Percentiles rank a stretch among this genome's conserved stretches.
These are phyloP conservation scores for Ciconia nigra DNA, from an alignment of 2,797 vertebrate species.

Conservation along the genomic window DNA sequence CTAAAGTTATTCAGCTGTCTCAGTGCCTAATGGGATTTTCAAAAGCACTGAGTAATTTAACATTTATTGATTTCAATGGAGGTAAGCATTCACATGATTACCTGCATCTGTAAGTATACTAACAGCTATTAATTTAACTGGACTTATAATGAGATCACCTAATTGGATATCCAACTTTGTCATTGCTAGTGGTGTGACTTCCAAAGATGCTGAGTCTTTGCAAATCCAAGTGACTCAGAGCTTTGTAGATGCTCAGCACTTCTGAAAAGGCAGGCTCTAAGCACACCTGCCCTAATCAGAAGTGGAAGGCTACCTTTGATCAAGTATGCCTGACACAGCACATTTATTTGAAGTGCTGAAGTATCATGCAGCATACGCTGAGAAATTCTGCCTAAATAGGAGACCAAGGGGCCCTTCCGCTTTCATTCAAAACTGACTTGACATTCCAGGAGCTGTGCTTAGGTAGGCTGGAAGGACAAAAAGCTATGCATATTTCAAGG, in stretches of 20 bases:
- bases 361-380: not conserved
- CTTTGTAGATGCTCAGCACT: slow-evolving; percentile 32
- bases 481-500: not conserved
- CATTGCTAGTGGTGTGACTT: slow-evolving; percentile 15
- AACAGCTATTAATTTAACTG: slow-evolving; percentile 17
- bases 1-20: not conserved
- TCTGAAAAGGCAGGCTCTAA: not conserved
- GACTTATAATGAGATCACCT: not conserved
- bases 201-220: slow-evolving; percentile 20
- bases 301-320: slow-evolving; percentile 23
- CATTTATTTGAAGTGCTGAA: not conserved
- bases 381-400: not conserved
- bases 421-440: not conserved
- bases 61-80: slow-evolving; percentile 16
- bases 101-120: not conserved
- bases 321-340: slow-evolving; percentile 20
- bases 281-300: slow-evolving; percentile 24
- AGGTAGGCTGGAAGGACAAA: not conserved
- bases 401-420: not conserved
- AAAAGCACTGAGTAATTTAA: not conserved
- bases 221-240: slow-evolving; percentile 8
- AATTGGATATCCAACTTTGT: slow-evolving; percentile 12
- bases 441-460: not conserved
- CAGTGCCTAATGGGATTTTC: not conserved
- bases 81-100: not conserved